Evolutionary conservation across 2,797 vertebrate genomes (phyloP).

Genomic region (Peromyscus attwateri): DNA sequence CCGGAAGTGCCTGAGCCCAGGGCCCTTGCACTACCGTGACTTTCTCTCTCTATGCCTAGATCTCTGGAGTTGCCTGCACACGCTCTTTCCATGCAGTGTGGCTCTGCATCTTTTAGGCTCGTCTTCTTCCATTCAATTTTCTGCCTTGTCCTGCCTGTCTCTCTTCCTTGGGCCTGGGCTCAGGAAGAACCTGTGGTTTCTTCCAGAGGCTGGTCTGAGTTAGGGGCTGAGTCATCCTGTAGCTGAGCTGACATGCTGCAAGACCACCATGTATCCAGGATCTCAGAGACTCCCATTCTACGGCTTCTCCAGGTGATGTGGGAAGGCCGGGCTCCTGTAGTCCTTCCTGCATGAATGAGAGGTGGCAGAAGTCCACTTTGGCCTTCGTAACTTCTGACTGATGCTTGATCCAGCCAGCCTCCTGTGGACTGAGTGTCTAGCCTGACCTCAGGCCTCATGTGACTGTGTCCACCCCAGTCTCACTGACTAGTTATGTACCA

Average conservation of each 20-base stretch:
- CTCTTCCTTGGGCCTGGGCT: accelerated
- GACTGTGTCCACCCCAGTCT: accelerated
- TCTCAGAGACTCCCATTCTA: neutral
- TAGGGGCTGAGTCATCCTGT: accelerated
- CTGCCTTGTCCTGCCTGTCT: accelerated
- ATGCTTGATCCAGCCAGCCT: slow-evolving; percentile 6
- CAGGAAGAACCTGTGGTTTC: accelerated
- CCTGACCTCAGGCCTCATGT: accelerated
- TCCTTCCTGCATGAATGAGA: slow-evolving; percentile 35
- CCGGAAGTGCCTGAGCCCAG: accelerated
- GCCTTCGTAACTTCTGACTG: neutral
- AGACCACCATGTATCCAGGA: accelerated
- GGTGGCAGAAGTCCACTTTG: neutral
- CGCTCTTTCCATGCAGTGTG: no score
- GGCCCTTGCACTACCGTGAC: accelerated
- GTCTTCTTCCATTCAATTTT: accelerated
- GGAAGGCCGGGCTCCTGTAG: neutral
- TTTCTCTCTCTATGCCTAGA: no score
- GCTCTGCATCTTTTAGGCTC: neutral
- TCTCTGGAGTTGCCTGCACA: accelerated
- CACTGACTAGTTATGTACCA: accelerated
- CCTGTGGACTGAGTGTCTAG: neutral
- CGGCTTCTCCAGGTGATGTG: neutral
- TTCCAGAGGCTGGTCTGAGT: neutral
- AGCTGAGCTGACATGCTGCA: neutral